These are phyloP conservation scores for Halichoeres trimaculatus DNA, from an alignment of 2,113 vertebrate genomes.

Conservation along the genomic window DNA sequence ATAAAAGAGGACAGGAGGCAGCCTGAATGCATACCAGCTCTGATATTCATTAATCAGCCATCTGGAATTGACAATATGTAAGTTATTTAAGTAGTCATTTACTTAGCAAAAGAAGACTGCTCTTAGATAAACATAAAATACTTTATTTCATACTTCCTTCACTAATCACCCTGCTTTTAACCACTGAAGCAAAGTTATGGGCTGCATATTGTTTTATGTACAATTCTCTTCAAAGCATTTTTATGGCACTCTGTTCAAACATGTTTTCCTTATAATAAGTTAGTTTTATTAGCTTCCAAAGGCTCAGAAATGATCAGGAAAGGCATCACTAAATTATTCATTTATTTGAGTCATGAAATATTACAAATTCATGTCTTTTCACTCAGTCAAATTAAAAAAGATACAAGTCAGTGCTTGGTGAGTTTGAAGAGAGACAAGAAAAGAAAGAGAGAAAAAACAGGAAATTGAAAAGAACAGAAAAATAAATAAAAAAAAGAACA, in stretches of 20 bases:
- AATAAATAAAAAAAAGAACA: background rate
- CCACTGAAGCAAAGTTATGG: background rate
- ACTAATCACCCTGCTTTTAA: no score
- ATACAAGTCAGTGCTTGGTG: background rate
- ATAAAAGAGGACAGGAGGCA: no score
- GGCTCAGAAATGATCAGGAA: background rate
- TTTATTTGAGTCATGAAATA: background rate
- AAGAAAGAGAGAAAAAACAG: background rate
- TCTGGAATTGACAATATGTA: background rate
- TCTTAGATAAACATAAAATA: background rate
- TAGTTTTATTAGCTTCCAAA: background rate
- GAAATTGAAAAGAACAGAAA: slow-evolving; percentile 1
- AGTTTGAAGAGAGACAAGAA: background rate
- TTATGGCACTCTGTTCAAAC: background rate
- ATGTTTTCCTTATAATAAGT: background rate
- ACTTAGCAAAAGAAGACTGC: background rate
- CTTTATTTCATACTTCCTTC: background rate
- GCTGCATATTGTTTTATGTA: no score
- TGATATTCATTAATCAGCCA: no score
- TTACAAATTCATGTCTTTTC: background rate
- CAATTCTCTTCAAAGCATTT: no score
- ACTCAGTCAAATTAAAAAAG: background rate
- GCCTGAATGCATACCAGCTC: no score
- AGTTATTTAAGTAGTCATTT: background rate
- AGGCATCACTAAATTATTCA: background rate